These are phyloP conservation scores for Trichonephila clavipes DNA, from an alignment of 1,140 invertebrate genomes.

Conservation along the genomic window DNA sequence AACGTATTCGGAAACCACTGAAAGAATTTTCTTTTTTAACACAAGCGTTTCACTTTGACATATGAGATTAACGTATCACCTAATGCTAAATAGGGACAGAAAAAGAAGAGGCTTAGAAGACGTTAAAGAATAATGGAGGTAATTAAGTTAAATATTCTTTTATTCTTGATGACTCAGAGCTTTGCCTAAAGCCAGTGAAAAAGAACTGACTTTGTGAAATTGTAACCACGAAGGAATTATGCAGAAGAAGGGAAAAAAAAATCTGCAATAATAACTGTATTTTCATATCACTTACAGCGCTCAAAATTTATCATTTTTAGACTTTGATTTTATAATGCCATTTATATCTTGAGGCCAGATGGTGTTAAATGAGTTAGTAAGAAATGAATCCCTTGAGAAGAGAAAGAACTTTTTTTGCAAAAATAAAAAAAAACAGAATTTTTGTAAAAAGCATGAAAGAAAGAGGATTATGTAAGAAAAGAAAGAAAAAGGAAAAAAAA, in stretches of 20 bases:
- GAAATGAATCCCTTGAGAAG: neutral
- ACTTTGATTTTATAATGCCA: neutral
- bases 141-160: conserved; percentile 19
- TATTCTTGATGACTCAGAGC: neutral
- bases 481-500: neutral
- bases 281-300: neutral
- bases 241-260: neutral
- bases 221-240: neutral
- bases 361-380: neutral
- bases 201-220: neutral
- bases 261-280: neutral
- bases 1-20: no score
- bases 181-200: neutral
- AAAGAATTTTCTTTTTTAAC: no score
- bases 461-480: neutral
- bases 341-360: neutral
- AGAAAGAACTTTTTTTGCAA: neutral
- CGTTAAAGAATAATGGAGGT: neutral
- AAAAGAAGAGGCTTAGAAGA: neutral
- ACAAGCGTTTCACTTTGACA: no score
- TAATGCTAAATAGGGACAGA: neutral
- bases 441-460: neutral
- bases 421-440: neutral
- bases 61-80: neutral
- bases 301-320: conserved; percentile 10